Base-by-base conservation (phyloP, 2,113 vertebrate species). In the Anoplopoma fimbria region DNA sequence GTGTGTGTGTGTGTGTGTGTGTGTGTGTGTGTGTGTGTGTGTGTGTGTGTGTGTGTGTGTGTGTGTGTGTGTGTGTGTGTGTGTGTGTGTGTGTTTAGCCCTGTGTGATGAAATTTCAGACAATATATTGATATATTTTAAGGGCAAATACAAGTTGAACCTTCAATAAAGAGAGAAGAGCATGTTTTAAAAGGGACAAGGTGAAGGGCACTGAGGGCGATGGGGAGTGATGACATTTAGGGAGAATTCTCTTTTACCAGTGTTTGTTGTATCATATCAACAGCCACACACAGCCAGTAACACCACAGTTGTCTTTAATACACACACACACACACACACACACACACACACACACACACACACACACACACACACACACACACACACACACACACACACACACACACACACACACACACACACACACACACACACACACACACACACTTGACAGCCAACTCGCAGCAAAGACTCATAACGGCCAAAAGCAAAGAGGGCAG, bases 401-500 rank as follows among this genome's bases (percentile, higher is more conserved):
- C n/a, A n/a, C n/a, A n/a, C n/a, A n/a, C n/a, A n/a, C 27, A 33
- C 73, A 81, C 61, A 70, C 55, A 60, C 17, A 47, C 73, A 83
- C 61, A 69, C 53, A 58, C 13, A 58, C 25, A 47, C 72, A 83
- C 61, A 69, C 53, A 58, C 13, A 60, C 29, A 29, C 74, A 83
- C 63, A 64, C 57, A 61, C 4, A 29, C 75, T 77, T 69, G 75
- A 86, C 88, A 86, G 86, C 85, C 91, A 92, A 73, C 73, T 81
- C 45, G 70, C 79, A 71, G 86, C 71, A 61, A 21, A 2, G 87
- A 87, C 79, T 86, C 69, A 78, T 89, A 91, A 90, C 89, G 84
- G 87, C 82, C 91, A 89, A 90, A 90, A 89, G 86, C 91, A 83
- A 86, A 84, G 86, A 87, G 91, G 93, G 73, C 89, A 85, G 88